phyloP scores from a whole-genome alignment of 2,888 invertebrate species.

The Plebejus anna region DNA sequence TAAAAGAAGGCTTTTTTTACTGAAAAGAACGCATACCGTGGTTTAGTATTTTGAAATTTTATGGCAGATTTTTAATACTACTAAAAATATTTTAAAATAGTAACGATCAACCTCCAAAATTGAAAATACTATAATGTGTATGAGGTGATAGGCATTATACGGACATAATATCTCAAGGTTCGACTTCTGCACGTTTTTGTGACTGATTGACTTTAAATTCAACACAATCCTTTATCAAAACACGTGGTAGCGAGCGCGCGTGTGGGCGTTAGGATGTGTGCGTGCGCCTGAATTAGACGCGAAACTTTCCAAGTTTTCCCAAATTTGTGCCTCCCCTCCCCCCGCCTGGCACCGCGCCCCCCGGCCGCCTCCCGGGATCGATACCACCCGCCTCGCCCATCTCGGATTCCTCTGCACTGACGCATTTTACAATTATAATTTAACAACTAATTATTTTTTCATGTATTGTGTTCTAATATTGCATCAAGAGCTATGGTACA shows the following conservation, averaged over 20 bases:
- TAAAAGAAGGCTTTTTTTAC: neutral
- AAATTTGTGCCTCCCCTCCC: conserved; percentile 64
- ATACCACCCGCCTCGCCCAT: conserved; percentile 69
- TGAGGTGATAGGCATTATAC: too few species aligned
- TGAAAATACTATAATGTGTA: too few species aligned
- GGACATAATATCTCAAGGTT: neutral
- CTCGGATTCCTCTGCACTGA: conserved; percentile 59
- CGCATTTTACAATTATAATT: conserved; percentile 29
- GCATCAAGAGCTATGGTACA: neutral
- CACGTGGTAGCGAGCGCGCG: conserved; percentile 59
- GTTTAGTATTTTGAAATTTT: neutral
- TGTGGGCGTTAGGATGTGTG: conserved; percentile 67
- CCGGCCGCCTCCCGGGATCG: conserved; percentile 60
- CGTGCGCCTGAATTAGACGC: conserved; percentile 80
- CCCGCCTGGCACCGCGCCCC: conserved; percentile 44
- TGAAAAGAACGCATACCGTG: neutral
- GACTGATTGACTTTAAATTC: neutral
- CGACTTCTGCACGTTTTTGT: neutral
- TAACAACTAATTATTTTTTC: conserved; percentile 25
- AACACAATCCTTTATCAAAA: conserved; percentile 56
- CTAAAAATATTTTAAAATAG: neutral
- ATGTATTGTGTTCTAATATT: neutral
- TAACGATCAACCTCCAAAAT: too few species aligned
- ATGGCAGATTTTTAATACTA: neutral
- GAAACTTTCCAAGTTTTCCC: conserved; percentile 81